These are phyloP conservation scores for Nibea albiflora DNA, from an alignment of 2,113 vertebrate species.

Conservation along the genomic window DNA sequence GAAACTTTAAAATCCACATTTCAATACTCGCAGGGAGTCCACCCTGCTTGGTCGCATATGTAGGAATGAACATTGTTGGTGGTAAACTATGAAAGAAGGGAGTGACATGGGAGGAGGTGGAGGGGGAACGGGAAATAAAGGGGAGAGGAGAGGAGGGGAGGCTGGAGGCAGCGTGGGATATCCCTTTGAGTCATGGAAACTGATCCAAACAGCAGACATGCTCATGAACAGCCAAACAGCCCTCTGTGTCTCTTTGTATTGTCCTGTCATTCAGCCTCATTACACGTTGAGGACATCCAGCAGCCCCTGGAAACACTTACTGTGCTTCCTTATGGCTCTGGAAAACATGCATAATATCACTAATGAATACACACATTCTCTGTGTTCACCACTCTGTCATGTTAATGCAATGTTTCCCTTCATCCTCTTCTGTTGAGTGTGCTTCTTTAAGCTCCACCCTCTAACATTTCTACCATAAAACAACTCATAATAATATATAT, in stretches of 20 bases:
- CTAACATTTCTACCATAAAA: no score
- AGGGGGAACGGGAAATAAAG: neutral
- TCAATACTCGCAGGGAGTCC: neutral
- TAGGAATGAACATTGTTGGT: conserved; percentile 18
- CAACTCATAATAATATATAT: no score
- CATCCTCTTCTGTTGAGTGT: neutral
- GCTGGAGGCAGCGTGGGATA: conserved; percentile 66
- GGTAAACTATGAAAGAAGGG: conserved; percentile 48
- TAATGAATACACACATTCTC: conserved; percentile 21
- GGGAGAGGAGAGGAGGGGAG: conserved; percentile 4
- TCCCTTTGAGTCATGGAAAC: conserved; percentile 80
- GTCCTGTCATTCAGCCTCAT: conserved; percentile 30
- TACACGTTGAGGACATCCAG: conserved; percentile 41
- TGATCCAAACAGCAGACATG: conserved; percentile 59
- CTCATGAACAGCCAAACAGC: conserved; percentile 41
- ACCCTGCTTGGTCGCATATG: neutral
- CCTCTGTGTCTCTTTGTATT: conserved; percentile 55
- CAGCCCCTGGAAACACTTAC: conserved; percentile 66
- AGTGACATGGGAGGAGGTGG: conserved; percentile 33
- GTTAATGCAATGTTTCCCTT: neutral
- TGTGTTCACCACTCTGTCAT: neutral
- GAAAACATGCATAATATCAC: conserved; percentile 50
- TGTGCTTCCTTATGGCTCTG: conserved; percentile 35
- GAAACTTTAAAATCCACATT: conserved; percentile 15
- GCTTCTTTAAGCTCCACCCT: neutral